phyloP scores from a whole-genome alignment of 2,888 invertebrate species.

The Sarcophaga carnaria region DNA sequence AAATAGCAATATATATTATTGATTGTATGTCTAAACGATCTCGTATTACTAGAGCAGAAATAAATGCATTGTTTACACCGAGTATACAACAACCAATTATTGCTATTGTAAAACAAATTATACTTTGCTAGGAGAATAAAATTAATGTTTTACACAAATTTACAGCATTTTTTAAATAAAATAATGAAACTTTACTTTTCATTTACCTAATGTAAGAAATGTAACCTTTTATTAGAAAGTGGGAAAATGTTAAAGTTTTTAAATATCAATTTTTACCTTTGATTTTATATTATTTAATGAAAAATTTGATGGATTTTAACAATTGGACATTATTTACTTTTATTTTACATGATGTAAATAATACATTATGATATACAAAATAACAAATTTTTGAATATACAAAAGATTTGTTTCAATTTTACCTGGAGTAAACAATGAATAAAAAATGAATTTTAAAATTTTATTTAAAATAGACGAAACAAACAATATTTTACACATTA shows the following conservation, averaged over 20 bases:
- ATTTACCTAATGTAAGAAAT: not conserved
- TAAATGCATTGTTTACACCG: not conserved
- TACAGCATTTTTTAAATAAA: too few relatives aligned
- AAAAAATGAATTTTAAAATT: conserved; percentile 14
- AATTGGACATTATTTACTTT: too few relatives aligned
- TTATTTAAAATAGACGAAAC: not conserved
- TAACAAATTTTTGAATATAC: not conserved
- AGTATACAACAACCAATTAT: not conserved
- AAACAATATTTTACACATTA: not conserved
- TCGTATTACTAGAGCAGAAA: not conserved
- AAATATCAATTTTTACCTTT: too few relatives aligned
- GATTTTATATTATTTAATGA: too few relatives aligned
- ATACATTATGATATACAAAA: not conserved
- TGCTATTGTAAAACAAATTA: too few relatives aligned
- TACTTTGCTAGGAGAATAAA: too few relatives aligned
- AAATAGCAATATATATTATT: not conserved
- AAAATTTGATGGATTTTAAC: too few relatives aligned
- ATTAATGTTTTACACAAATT: too few relatives aligned
- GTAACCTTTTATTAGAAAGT: not conserved
- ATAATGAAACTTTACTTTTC: not conserved
- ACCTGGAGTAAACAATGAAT: conserved; percentile 14
- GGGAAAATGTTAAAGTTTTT: too few relatives aligned
- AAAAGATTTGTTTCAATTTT: conserved; percentile 20
- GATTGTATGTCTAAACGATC: not conserved
- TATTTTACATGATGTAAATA: too few relatives aligned